Conservation (phyloP, 1,140 invertebrate species). For the Drosophila tristis region DNA sequence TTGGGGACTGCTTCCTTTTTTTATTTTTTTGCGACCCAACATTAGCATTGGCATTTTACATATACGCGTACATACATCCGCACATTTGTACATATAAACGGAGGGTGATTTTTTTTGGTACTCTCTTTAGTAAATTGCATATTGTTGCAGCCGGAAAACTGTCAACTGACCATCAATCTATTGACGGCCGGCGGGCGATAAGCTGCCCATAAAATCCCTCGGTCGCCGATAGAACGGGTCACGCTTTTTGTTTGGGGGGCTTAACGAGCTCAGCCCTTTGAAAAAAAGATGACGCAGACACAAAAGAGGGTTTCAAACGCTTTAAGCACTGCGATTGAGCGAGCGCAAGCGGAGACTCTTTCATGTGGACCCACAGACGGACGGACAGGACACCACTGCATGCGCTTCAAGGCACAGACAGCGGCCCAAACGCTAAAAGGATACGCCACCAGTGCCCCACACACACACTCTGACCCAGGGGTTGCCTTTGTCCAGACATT, state of each 20-base stretch:
- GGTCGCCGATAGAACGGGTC: constrained; percentile 55
- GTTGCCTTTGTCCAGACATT: constrained; percentile 20
- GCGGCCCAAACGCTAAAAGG: constrained; percentile 45
- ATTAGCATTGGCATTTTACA: constrained; percentile 60
- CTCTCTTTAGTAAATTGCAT: constrained; percentile 44
- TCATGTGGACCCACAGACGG: constrained; percentile 53
- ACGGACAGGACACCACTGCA: constrained; percentile 20
- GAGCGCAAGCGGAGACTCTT: constrained; percentile 41
- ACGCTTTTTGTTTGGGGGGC: constrained; percentile 64
- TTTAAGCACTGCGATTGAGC: constrained; percentile 58
- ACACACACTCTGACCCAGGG: not conserved
- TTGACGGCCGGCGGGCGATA: constrained; percentile 62
- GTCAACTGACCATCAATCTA: constrained; percentile 81
- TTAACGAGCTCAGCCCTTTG: constrained; percentile 66
- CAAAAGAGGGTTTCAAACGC: constrained; percentile 69
- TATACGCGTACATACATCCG: no score
- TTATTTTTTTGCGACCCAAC: constrained; percentile 32
- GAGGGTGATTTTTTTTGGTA: not conserved
- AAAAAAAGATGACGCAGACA: constrained; percentile 72
- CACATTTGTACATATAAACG: constrained; percentile 9
- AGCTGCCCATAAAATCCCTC: constrained; percentile 65
- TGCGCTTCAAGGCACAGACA: constrained; percentile 67
- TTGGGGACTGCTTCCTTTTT: constrained; percentile 46
- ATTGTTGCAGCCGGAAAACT: constrained; percentile 62
- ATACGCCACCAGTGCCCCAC: constrained; percentile 14